A percentile compares a stretch with the other conserved stretches of the same genome.
phyloP scores from a whole-genome alignment of 2,113 vertebrate genomes.

The Morone saxatilis region DNA sequence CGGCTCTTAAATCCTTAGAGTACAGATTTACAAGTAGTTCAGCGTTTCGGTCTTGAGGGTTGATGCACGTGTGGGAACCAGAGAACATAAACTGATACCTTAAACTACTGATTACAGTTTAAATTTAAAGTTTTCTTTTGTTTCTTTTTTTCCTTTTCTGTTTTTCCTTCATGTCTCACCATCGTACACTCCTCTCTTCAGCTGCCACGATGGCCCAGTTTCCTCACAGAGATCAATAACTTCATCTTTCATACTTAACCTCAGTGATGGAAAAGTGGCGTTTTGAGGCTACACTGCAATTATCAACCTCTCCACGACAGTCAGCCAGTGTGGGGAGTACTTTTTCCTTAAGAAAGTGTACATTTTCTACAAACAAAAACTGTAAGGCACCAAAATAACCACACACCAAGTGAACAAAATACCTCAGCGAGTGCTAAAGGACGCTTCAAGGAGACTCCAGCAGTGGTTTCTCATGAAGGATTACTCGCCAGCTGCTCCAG shows the following conservation, averaged over 20 bases:
- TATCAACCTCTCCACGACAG: slow-evolving; percentile 1
- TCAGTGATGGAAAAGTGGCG: background rate
- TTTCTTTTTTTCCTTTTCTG: background rate
- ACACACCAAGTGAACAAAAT: background rate
- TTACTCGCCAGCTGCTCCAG: slow-evolving; percentile 35
- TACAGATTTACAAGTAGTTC: slow-evolving; percentile 27
- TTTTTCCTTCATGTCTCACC: background rate
- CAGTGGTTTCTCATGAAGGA: slow-evolving; percentile 3
- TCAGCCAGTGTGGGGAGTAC: background rate
- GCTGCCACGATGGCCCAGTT: slow-evolving; percentile 16
- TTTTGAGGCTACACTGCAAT: slow-evolving; percentile 8
- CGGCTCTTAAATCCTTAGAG: slow-evolving; percentile 22
- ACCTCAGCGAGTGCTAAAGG: background rate
- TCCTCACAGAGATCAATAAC: slow-evolving; percentile 17
- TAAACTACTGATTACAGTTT: background rate
- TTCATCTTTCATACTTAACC: slow-evolving; percentile 4
- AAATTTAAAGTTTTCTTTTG: background rate
- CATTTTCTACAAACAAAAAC: background rate
- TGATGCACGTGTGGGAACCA: slow-evolving; percentile 1
- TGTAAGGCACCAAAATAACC: background rate
- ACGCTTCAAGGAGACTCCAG: background rate
- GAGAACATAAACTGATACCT: background rate
- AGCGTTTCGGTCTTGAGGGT: slow-evolving; percentile 5
- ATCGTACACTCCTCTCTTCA: background rate
- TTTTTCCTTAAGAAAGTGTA: background rate